phyloP scores from a whole-genome alignment of 1,140 invertebrate genomes.

The Stenopsyche tienmushanensis region DNA sequence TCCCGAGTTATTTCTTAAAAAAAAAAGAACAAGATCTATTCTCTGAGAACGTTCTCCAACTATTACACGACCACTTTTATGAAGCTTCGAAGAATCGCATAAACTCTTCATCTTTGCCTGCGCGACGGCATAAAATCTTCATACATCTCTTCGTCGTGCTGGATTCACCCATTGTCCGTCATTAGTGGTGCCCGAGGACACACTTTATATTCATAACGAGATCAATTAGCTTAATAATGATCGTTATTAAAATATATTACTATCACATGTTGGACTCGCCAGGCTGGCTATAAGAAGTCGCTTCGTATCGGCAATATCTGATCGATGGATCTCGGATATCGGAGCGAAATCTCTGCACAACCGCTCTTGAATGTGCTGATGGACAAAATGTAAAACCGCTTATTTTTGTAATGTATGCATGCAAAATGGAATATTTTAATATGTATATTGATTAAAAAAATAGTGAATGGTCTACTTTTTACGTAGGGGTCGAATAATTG shows the following conservation, averaged over 20 bases:
- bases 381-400: no score
- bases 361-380: not conserved
- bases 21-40: no score
- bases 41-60: no score
- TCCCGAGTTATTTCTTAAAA: no score
- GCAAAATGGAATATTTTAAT: not conserved
- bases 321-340: constrained; percentile 20
- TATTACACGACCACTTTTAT: no score
- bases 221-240: constrained; percentile 40
- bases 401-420: not conserved
- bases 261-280: not conserved
- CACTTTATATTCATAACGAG: constrained; percentile 36
- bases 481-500: not conserved
- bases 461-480: not conserved
- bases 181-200: constrained; percentile 29
- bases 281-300: constrained; percentile 14
- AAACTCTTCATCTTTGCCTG: no score
- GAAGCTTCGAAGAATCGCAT: no score
- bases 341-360: constrained; percentile 17
- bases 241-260: constrained; percentile 40
- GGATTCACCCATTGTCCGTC: constrained; percentile 14
- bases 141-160: constrained; percentile 2
- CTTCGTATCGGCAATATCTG: constrained; percentile 10
- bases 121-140: no score
- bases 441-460: not conserved